Evolutionary conservation across 2,888 invertebrate species (phyloP), one percentile per base, ranked within the genome.

Genomic region (Stenoptilia bipunctidactyla): DNA sequence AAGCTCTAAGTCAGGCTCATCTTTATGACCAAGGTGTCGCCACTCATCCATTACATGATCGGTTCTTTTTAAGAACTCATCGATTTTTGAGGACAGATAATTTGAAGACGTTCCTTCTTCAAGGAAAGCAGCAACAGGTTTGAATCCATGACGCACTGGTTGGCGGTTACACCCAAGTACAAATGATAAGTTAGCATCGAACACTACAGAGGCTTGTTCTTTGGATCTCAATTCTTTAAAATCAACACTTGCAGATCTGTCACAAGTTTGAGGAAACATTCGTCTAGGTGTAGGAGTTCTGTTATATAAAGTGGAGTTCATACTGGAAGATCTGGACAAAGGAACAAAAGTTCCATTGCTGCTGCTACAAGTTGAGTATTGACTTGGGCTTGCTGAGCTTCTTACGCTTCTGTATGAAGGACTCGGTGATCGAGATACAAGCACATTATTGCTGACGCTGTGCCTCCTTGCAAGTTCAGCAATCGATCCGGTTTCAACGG

Each of bases 31-130:
- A 38, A 91, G 55, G 45, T 89, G 85, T 41, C 88, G 85, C 94
- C 94, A 95, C 60, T 94, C 93, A 56, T 94, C 93, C 88, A 92
- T 92, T 1, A 94, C 89, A 67, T 94, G 94, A 70, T 95, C 94
- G 2, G 94, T 94, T 46, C 92, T 86, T 56, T 88, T 88, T 25
- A 95, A 75, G 56, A 95, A 95, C 58, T 89, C 90, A 40, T 91
- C 88, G 40, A 95, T 94, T 71, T 92, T 92, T 27, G 85, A 87
- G 20, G 89, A 88, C 13, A 95, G 76, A 50, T 89, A 89, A 43
- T 90, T 91, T 0, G 93, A 93, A 1, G 92, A 90, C 0, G 93
- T 94, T 37, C 89, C 85, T 27, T 91, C 88, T 60, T 93, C 92
- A 50, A 89, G 72, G 57, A 91, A 90, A 0, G 94, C 93, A 1